Evolutionary conservation across 2,797 vertebrate species (phyloP).

Genomic region (Sebastes hubbsi): DNA sequence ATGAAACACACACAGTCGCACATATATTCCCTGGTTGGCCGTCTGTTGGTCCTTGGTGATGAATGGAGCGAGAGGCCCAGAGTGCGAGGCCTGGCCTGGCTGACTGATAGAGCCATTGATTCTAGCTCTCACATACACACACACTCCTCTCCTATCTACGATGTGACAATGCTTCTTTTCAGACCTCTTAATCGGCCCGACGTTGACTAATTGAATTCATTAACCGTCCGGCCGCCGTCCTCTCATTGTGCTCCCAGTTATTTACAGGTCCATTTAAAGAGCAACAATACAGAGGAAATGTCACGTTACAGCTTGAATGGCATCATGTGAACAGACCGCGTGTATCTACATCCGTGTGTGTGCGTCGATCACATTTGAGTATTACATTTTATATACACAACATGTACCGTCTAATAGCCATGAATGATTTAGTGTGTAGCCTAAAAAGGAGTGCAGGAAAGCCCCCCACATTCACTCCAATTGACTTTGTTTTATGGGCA

Average conservation of each 20-base stretch:
- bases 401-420: conserved; percentile 43
- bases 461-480: conserved; percentile 35
- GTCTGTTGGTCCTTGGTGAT: conserved; percentile 42
- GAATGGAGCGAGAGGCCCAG: conserved; percentile 44
- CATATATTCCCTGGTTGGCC: conserved; percentile 1
- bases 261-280: conserved; percentile 71
- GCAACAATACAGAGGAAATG: conserved; percentile 70
- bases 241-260: conserved; percentile 62
- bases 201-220: conserved; percentile 78
- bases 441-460: conserved; percentile 57
- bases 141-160: conserved; percentile 36
- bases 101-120: conserved; percentile 67
- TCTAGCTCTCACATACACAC: conserved; percentile 10
- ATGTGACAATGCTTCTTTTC: conserved; percentile 70
- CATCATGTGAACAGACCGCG: conserved; percentile 24
- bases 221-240: conserved; percentile 35
- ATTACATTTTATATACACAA: conserved; percentile 47
- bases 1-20: background rate
- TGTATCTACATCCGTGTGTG: conserved; percentile 1
- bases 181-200: conserved; percentile 64
- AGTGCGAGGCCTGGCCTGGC: conserved; percentile 34
- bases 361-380: background rate
- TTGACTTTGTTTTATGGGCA: conserved; percentile 69
- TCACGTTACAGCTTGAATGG: conserved; percentile 56
- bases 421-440: conserved; percentile 63